Base-by-base conservation (phyloP, 2,113 vertebrate species). In the Petaurus breviceps region DNA sequence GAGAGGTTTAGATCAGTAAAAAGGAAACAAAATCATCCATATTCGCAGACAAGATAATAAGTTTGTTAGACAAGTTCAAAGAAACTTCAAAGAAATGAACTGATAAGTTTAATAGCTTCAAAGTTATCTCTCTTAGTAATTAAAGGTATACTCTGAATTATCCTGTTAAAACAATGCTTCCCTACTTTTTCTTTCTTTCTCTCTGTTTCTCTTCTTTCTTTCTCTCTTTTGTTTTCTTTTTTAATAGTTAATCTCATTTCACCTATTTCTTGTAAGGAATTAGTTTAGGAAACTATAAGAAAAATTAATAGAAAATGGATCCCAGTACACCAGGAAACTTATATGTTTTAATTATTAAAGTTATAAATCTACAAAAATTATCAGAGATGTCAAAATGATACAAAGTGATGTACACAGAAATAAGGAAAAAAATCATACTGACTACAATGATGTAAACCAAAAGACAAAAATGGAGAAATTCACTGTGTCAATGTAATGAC, bases 61-160 rank as follows among this genome's bases (percentile, higher is more conserved):
- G 16, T 77, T 19, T 77, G 37, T 77, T 77, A 77, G 37, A 77
- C 37, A 77, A 77, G 68, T 77, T 77, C 31, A 77, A 77, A 77
- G 68, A 77, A n/a, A 77, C 25, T 19, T 77, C 16, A 77, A 77
- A n/a, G 37, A 77, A 77, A 77, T n/a, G 37, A 77, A 77, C 16
- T 77, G 37, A 19, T 77, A 28, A 37, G 37, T 19, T 19, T 77
- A 22, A n/a, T n/a, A n/a, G 37, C 37, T 77, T 77, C 68, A 77
- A 77, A 46, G 54, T 77, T 23, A 57, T 51, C 84, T 93, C 90
- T 94, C 43, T 49, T 92, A 90, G 68, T 95, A 61, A 96, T 93
- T 96, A 91, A 92, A 96, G 96, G 93, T 96, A 92, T 51, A 57
- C 84, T 53, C 91, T 54, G 2, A 54, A 22, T 92, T 93, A 43